These are phyloP conservation scores for Andrena haemorrhoa DNA, from an alignment of 2,888 invertebrate genomes.

Conservation along the genomic window DNA sequence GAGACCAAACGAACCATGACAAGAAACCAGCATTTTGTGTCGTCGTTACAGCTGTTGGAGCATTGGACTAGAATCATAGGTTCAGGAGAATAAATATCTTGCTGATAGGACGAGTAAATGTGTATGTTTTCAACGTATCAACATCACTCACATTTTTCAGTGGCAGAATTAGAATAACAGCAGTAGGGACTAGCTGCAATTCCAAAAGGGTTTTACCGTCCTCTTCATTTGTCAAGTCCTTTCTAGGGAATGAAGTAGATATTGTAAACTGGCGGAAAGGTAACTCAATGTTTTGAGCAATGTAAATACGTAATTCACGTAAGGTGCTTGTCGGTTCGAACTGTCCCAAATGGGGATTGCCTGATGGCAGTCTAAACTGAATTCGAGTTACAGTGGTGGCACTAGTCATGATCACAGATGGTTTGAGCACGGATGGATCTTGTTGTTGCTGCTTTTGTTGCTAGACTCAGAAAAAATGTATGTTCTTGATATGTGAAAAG, in stretches of 20 bases:
- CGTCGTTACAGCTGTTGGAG: slow-evolving; percentile 78
- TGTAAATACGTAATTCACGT: slow-evolving; percentile 86
- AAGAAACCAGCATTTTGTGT: slow-evolving; percentile 85
- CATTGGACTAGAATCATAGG: slow-evolving; percentile 69
- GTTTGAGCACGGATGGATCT: slow-evolving; percentile 52
- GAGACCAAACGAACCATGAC: slow-evolving; percentile 87
- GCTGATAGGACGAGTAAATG: not conserved
- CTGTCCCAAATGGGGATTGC: slow-evolving; percentile 90
- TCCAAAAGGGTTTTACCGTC: slow-evolving; percentile 87
- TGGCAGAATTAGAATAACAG: slow-evolving; percentile 91
- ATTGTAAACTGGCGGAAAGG: slow-evolving; percentile 88
- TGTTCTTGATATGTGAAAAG: slow-evolving; percentile 15
- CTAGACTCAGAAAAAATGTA: slow-evolving; percentile 55
- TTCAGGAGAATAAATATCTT: slow-evolving; percentile 26
- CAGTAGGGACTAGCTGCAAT: slow-evolving; percentile 91
- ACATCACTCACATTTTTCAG: slow-evolving; percentile 81
- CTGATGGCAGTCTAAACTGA: slow-evolving; percentile 95
- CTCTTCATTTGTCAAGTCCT: slow-evolving; percentile 88
- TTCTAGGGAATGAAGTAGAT: slow-evolving; percentile 92
- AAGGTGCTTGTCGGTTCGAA: slow-evolving; percentile 90
- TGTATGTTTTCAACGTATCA: not conserved
- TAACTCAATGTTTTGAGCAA: slow-evolving; percentile 86
- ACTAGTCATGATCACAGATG: slow-evolving; percentile 24
- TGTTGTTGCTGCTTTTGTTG: slow-evolving; percentile 60
- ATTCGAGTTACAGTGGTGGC: slow-evolving; percentile 88